Percentiles rank a stretch among this genome's conserved stretches.
phyloP scores from a whole-genome alignment of 2,113 vertebrate species.

The Odocoileus hemionus region DNA sequence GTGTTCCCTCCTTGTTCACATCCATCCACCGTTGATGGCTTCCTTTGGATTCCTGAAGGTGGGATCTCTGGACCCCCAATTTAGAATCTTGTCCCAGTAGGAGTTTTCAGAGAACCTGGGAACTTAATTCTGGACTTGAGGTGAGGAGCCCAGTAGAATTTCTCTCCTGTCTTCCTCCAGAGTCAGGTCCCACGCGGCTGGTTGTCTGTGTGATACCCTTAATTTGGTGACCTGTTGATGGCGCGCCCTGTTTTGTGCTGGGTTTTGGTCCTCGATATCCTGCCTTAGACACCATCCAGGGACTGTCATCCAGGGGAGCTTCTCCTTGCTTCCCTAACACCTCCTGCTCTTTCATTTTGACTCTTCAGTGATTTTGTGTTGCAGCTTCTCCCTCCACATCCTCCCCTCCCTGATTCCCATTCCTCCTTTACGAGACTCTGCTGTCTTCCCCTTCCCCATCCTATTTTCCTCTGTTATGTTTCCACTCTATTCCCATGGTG shows the following conservation, averaged over 20 bases:
- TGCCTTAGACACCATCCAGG: not conserved
- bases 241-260: not conserved
- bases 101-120: not conserved
- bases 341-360: not conserved
- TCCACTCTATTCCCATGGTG: not conserved
- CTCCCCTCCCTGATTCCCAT: too few relatives aligned
- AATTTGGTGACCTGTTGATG: not conserved
- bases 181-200: not conserved
- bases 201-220: not conserved
- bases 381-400: not conserved
- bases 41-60: not conserved
- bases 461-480: not conserved
- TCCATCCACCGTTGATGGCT: not conserved
- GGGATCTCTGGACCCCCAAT: not conserved
- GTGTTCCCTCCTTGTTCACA: not conserved
- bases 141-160: not conserved
- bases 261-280: not conserved
- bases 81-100: not conserved
- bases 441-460: not conserved
- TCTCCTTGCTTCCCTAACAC: not conserved
- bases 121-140: not conserved
- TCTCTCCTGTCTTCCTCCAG: not conserved
- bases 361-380: not conserved
- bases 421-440: not conserved
- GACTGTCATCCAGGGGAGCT: not conserved